These are phyloP conservation scores for Scolanthus callimorphus DNA, from an alignment of 92 coral and sea anemone species.

Conservation along the genomic window DNA sequence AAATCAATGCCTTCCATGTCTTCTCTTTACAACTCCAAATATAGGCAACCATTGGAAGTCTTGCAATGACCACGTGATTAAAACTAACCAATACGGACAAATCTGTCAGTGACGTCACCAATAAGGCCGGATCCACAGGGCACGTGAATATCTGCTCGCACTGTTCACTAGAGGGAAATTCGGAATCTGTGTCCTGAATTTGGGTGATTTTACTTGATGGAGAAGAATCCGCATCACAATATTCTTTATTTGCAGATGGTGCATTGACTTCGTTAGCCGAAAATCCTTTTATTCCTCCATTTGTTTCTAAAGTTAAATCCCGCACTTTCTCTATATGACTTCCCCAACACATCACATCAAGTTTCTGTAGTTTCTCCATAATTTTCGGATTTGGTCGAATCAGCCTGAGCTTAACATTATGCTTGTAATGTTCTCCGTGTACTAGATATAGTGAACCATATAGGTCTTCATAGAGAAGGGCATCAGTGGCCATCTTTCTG, in stretches of 20 bases:
- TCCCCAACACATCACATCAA: neutral
- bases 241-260: no score
- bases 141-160: no score
- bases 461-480: neutral
- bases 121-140: neutral
- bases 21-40: constrained; percentile 11
- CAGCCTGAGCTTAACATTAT: neutral
- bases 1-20: constrained; percentile 32
- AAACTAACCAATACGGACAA: constrained; percentile 3
- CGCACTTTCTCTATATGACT: no score
- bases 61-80: constrained; percentile 14
- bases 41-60: constrained; percentile 33
- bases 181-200: no score
- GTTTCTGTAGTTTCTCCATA: neutral
- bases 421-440: neutral
- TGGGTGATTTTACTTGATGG: no score
- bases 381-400: neutral
- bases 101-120: neutral
- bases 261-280: no score
- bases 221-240: no score
- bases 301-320: no score
- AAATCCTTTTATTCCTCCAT: no score
- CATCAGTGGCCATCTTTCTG: no score
- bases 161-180: no score
- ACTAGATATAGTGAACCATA: neutral